Evolutionary conservation across 2,888 invertebrate genomes (phyloP), one percentile per base, ranked within the genome.

Genomic region (Ichneumoninae sp.): DNA sequence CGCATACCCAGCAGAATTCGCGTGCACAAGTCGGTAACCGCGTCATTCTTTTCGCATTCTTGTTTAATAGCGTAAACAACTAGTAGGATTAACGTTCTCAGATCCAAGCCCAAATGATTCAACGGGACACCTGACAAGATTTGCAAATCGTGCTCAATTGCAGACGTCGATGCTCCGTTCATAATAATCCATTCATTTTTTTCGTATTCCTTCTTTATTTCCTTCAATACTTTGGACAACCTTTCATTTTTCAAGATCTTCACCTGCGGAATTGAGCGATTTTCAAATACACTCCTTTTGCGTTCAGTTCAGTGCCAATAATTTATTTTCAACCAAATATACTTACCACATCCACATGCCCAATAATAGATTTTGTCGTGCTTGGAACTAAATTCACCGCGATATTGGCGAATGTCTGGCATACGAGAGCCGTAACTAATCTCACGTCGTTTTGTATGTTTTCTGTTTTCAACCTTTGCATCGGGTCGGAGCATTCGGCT

Each of bases 1-100:
- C 22, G 74, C 68, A 71, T 89, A 92, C 92, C 92, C 85, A 85
- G 84, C 40, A 91, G 88, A 73, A 92, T 87, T 57, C 82, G 75
- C 5, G 86, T 79, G 63, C 89, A 88, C 30, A 89, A 80, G 0
- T 78, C 47, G 0, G 52, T 75, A 40, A 91, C 79, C 54, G 77
- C 71, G 13, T 71, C 6, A 16, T 66, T 77, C 26, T 71, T 7
- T 4, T 57, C 65, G 57, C 83, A 88, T 86, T 92, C 91, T 81
- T 86, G 89, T 36, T 84, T 88, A 40, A 92, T 82, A 22, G 86
- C 82, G 78, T 89, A 92, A 33, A 89, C 66, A 1, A 89, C n/a
- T n/a, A 92, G 76, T 60, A 92, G 89, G 22, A 88, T 85, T 60
- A 91, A 73, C 30, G 79, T 87, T 86, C 88, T 89, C 7, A 90